These are phyloP conservation scores for Drosophila repleta DNA, from an alignment of 1,140 invertebrate genomes.

Conservation along the genomic window DNA sequence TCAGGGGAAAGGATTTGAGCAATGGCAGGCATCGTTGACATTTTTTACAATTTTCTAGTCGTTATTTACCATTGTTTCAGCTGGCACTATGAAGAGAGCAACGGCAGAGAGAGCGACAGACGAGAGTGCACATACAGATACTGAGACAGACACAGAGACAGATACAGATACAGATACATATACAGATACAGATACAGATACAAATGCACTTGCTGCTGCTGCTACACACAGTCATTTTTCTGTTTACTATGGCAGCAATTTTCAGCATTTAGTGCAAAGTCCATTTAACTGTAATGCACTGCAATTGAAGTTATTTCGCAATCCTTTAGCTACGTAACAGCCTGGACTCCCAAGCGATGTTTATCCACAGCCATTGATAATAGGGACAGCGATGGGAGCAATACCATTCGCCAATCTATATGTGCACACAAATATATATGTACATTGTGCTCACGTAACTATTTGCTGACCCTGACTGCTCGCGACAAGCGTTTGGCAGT, in stretches of 20 bases:
- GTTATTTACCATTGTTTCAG: constrained; percentile 79
- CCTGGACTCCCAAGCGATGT: constrained; percentile 16
- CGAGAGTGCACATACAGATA: not conserved
- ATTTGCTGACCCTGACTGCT: constrained; percentile 23
- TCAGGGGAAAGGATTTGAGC: constrained; percentile 69
- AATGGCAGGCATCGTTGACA: constrained; percentile 71
- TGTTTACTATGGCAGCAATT: constrained; percentile 70
- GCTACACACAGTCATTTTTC: constrained; percentile 18
- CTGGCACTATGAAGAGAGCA: constrained; percentile 48
- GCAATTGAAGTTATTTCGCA: constrained; percentile 33
- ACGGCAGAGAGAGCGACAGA: not conserved
- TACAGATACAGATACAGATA: constrained; percentile 17
- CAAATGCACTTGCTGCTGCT: constrained; percentile 16
- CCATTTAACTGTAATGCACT: constrained; percentile 79
- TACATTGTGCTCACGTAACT: not conserved
- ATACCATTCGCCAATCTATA: not conserved
- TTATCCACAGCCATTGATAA: constrained; percentile 55
- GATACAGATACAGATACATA: constrained; percentile 15
- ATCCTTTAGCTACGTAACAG: constrained; percentile 18
- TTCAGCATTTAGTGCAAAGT: constrained; percentile 71
- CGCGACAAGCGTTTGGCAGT: constrained; percentile 62
- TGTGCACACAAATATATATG: not conserved
- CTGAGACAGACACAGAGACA: constrained; percentile 9
- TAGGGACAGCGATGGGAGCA: constrained; percentile 1
- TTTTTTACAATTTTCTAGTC: constrained; percentile 81